Percentiles rank a stretch among this genome's conserved stretches.
Conservation (phyloP, 2,888 invertebrate genomes). For the Crocallis elinguaria region DNA sequence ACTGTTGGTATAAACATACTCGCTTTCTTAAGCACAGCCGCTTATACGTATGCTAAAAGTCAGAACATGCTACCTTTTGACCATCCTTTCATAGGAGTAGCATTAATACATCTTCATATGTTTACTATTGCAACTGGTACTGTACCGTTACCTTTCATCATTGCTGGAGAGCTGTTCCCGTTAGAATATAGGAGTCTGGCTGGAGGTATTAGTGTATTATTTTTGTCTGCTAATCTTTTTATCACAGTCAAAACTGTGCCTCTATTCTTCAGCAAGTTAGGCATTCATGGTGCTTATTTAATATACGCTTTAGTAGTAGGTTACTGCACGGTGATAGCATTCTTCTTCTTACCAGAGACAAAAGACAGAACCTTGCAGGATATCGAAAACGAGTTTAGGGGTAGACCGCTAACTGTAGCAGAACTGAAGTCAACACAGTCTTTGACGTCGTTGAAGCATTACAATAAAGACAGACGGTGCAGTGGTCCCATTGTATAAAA, state of each 20-base stretch:
- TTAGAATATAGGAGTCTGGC: slow-evolving; percentile 85
- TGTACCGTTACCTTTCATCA: slow-evolving; percentile 87
- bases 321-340: slow-evolving; percentile 57
- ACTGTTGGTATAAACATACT: slow-evolving; percentile 60
- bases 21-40: slow-evolving; percentile 57
- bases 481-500: slow-evolving; percentile 40
- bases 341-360: slow-evolving; percentile 65
- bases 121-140: slow-evolving; percentile 83
- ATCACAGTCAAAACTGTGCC: slow-evolving; percentile 62
- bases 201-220: slow-evolving; percentile 63
- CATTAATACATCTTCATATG: slow-evolving; percentile 69
- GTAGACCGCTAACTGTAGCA: slow-evolving; percentile 48
- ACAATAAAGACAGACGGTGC: slow-evolving; percentile 42
- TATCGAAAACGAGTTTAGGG: slow-evolving; percentile 67
- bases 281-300: slow-evolving; percentile 59
- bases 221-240: slow-evolving; percentile 60
- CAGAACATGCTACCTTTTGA: slow-evolving; percentile 45
- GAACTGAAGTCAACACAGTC: slow-evolving; percentile 46
- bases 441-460: slow-evolving; percentile 38
- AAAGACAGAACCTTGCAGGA: slow-evolving; percentile 67
- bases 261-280: slow-evolving; percentile 52
- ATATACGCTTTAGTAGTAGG: slow-evolving; percentile 58
- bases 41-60: slow-evolving; percentile 57
- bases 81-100: slow-evolving; percentile 55
- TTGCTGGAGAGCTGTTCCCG: slow-evolving; percentile 88